Evolutionary conservation across 64 coral and sea anemone species (phyloP), one percentile per base, ranked within the genome.

Genomic region (Cladopsammia gracilis): DNA sequence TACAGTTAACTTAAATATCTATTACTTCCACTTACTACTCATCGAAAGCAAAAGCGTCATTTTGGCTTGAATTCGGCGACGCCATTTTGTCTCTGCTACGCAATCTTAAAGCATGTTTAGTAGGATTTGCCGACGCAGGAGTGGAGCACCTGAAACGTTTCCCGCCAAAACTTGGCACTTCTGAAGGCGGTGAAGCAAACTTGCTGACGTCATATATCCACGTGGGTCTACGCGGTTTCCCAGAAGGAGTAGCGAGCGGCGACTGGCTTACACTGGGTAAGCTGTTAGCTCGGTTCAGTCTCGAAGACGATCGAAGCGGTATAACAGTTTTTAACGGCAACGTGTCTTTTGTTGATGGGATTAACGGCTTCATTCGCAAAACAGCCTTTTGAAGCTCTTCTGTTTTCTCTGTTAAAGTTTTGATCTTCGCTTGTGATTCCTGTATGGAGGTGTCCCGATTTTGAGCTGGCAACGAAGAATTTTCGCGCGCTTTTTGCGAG

Each of bases 21-120:
- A 34, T 34, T 34, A 34, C 0, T 70, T 24, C 25, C 22, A 24
- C 57, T 54, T 44, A 64, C 45, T 62, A 84, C n/a, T 84, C 80
- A 25, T 84, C 80, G 9, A 84, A 84, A 2, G 62, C 80, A 67
- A 84, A 84, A 23, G 12, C 44, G 11, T 84, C 80, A 6, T 64
- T 66, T 68, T 84, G 45, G 8, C 47, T 67, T 68, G 61, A 66
- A 16, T 49, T 68, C 80, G 46, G 61, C 7, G 59, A 45, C 1
- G 60, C 20, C 44, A 12, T 50, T 52, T 77, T 24, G 48, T 10
- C n/a, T 10, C 42, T 45, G 19, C 14, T 49, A 4, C 15, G 61
- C 9, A 59, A 46, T 18, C 80, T 66, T 62, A 84, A 51, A 43
- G 62, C 7, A 67, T 48, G 62, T 46, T 51, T 67, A 8, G 62